Evolutionary conservation across 2,113 vertebrate genomes (phyloP).

Genomic region (Himantopus leucocephalus): DNA sequence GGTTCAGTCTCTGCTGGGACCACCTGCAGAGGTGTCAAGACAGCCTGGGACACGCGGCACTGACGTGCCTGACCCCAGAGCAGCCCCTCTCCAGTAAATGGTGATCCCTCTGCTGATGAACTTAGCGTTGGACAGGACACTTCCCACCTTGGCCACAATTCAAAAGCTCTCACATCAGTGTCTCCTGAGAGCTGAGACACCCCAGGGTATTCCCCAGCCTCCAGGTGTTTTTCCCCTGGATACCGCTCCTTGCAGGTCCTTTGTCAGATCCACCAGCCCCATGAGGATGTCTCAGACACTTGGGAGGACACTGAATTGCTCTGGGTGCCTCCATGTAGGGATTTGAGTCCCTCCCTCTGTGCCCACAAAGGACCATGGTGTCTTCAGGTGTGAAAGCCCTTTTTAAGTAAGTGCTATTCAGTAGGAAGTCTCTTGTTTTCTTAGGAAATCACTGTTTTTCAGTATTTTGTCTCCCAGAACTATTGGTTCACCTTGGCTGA

Average conservation of each 20-base stretch:
- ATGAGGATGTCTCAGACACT: not conserved
- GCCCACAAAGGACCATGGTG: not conserved
- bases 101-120: not conserved
- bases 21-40: not conserved
- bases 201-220: not conserved
- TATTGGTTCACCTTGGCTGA: not conserved
- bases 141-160: not conserved
- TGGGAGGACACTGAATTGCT: accelerated
- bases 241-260: not conserved
- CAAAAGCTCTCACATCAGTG: not conserved
- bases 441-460: not conserved
- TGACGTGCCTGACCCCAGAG: not conserved
- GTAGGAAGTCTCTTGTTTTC: not conserved
- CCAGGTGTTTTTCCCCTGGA: not conserved
- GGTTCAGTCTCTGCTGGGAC: not conserved
- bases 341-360: not conserved
- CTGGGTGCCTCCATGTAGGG: not conserved
- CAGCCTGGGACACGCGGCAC: not conserved
- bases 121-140: not conserved
- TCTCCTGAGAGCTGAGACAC: not conserved
- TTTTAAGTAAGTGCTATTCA: not conserved
- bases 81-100: not conserved
- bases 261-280: not conserved
- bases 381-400: not conserved
- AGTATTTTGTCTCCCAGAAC: not conserved